Conservation (phyloP, 92 coral and sea anemone species). For the Hydrozoanthus gracilis region DNA sequence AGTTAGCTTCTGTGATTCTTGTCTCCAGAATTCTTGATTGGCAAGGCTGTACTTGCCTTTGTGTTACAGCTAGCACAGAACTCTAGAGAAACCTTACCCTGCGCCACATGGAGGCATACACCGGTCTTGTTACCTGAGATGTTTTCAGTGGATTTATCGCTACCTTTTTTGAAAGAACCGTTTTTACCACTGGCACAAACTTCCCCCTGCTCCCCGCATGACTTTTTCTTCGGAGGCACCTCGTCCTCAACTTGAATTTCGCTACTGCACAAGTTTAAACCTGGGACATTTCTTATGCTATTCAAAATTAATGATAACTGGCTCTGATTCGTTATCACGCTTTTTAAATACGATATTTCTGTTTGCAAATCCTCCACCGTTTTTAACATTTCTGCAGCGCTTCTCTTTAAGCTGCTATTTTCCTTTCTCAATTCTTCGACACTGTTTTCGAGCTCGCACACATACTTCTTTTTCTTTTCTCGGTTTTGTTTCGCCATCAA, state of each 20-base stretch:
- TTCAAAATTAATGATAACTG: conserved; percentile 78
- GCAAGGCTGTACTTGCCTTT: conserved; percentile 56
- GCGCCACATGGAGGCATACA: conserved; percentile 87
- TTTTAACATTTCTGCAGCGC: conserved; percentile 39
- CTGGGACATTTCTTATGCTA: conserved; percentile 67
- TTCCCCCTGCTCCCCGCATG: conserved; percentile 18
- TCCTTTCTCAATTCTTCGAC: conserved; percentile 52
- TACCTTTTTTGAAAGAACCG: conserved; percentile 26
- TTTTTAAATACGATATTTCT: conserved; percentile 79
- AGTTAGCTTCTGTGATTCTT: conserved; percentile 17
- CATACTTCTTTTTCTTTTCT: conserved; percentile 72
- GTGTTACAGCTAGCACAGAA: conserved; percentile 85
- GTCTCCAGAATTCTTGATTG: conserved; percentile 15
- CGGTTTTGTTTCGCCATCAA: conserved; percentile 65
- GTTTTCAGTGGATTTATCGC: conserved; percentile 40
- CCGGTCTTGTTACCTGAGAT: conserved; percentile 61
- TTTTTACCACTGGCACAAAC: conserved; percentile 24
- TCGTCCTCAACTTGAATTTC: conserved; percentile 46
- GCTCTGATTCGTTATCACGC: conserved; percentile 83
- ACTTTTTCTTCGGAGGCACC: conserved; percentile 43
- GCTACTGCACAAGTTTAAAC: conserved; percentile 66
- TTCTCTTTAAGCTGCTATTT: conserved; percentile 61
- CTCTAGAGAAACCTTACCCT: conserved; percentile 84
- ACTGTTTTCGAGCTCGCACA: conserved; percentile 65
- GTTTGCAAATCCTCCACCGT: conserved; percentile 57